These are phyloP conservation scores for Ctenosaura bakeri DNA, from an alignment of 2,797 vertebrate genomes.

Conservation along the genomic window DNA sequence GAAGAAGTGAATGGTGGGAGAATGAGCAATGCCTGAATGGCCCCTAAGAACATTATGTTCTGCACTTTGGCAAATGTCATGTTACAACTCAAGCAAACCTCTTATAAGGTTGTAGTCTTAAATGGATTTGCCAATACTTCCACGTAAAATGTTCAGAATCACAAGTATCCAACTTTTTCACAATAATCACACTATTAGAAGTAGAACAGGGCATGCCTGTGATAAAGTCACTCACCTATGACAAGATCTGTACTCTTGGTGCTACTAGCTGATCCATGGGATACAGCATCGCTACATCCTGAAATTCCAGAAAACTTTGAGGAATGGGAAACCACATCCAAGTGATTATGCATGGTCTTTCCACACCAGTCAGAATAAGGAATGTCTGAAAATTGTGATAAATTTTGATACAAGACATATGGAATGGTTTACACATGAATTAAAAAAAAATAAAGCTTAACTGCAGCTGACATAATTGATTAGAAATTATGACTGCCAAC, in stretches of 20 bases:
- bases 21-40: background rate
- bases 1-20: too few relatives aligned
- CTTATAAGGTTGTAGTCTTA: background rate
- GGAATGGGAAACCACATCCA: slow-evolving; percentile 93
- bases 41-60: background rate
- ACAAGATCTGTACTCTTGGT: slow-evolving; percentile 93
- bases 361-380: slow-evolving; percentile 92
- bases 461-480: background rate
- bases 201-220: background rate
- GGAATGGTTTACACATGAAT: background rate
- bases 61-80: background rate
- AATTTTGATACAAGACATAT: slow-evolving; percentile 34
- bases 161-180: background rate
- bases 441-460: background rate
- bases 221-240: slow-evolving; percentile 83
- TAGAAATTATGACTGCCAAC: slow-evolving; percentile 3
- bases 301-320: slow-evolving; percentile 97
- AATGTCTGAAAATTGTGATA: slow-evolving; percentile 92
- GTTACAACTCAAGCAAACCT: background rate
- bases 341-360: slow-evolving; percentile 89
- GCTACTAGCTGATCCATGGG: slow-evolving; percentile 91
- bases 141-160: background rate
- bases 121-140: background rate
- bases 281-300: slow-evolving; percentile 94
- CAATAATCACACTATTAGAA: background rate